These are phyloP conservation scores for Stegodyphus mimosarum DNA, from an alignment of 1,140 invertebrate species.

Conservation along the genomic window DNA sequence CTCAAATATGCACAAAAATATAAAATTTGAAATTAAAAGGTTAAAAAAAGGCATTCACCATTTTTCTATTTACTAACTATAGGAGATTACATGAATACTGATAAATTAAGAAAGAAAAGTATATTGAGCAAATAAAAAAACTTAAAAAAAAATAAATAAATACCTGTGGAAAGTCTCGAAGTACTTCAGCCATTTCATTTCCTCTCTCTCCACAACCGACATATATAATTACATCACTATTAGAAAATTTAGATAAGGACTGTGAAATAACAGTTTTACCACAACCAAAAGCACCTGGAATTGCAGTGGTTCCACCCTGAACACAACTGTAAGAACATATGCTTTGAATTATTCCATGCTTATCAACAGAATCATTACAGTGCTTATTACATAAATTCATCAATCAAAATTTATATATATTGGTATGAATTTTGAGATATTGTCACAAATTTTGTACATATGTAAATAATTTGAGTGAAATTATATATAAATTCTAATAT, in stretches of 20 bases:
- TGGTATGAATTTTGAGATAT: too few relatives aligned
- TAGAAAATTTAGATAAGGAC: slow-evolving; percentile 98
- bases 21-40: neutral
- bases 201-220: slow-evolving; percentile 95
- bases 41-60: too few relatives aligned
- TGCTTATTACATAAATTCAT: too few relatives aligned
- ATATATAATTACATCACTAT: slow-evolving; percentile 99
- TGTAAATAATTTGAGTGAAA: too few relatives aligned
- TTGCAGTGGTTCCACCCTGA: slow-evolving; percentile 98
- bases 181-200: slow-evolving; percentile 95
- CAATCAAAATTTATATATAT: too few relatives aligned
- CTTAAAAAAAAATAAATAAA: too few relatives aligned
- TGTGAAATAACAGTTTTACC: slow-evolving; percentile 99
- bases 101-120: neutral
- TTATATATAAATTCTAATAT: too few relatives aligned
- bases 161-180: slow-evolving; percentile 95
- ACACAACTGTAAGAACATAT: slow-evolving; percentile 21
- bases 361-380: too few relatives aligned
- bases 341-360: neutral
- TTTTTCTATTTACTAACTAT: too few relatives aligned
- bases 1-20: neutral
- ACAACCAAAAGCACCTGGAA: slow-evolving; percentile 97
- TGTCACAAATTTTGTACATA: too few relatives aligned
- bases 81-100: too few relatives aligned
- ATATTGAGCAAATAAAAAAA: slow-evolving; percentile 5